These are phyloP conservation scores for Beaufortia kweichowensis DNA, from an alignment of 2,113 vertebrate species.

Conservation along the genomic window DNA sequence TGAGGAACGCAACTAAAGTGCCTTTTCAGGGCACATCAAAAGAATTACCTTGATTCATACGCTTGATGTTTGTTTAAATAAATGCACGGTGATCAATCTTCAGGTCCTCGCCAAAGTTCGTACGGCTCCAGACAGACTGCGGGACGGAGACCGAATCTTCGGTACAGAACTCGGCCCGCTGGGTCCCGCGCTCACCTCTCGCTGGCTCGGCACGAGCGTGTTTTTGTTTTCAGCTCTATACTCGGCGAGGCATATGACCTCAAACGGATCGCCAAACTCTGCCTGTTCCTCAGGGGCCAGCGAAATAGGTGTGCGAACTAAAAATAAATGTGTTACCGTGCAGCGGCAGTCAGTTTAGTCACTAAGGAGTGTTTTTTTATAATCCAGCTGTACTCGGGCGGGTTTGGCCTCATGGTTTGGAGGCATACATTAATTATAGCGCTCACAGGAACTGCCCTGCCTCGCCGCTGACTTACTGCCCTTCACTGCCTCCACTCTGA, in stretches of 20 bases:
- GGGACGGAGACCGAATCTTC: slow-evolving; percentile 17
- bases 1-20: slow-evolving; percentile 37
- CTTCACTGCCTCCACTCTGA: slow-evolving; percentile 61
- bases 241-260: slow-evolving; percentile 22
- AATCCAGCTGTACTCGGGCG: slow-evolving; percentile 57
- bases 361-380: slow-evolving; percentile 51
- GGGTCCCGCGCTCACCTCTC: neutral
- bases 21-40: slow-evolving; percentile 47
- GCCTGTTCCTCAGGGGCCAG: slow-evolving; percentile 14
- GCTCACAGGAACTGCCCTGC: slow-evolving; percentile 63
- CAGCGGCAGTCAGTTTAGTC: slow-evolving; percentile 43
- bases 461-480: slow-evolving; percentile 61
- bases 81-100: slow-evolving; percentile 54
- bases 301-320: slow-evolving; percentile 45
- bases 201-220: neutral
- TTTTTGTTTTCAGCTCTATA: slow-evolving; percentile 18
- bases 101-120: slow-evolving; percentile 36
- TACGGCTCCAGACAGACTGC: slow-evolving; percentile 47
- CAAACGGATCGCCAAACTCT: slow-evolving; percentile 16
- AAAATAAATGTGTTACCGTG: slow-evolving; percentile 53
- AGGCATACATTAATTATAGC: slow-evolving; percentile 71
- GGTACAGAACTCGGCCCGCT: neutral
- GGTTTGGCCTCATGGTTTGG: slow-evolving; percentile 62
- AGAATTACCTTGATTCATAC: slow-evolving; percentile 50
- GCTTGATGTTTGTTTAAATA: slow-evolving; percentile 51